Conservation (phyloP, 2,113 vertebrate genomes). For the Genyomyrus donnyi region DNA sequence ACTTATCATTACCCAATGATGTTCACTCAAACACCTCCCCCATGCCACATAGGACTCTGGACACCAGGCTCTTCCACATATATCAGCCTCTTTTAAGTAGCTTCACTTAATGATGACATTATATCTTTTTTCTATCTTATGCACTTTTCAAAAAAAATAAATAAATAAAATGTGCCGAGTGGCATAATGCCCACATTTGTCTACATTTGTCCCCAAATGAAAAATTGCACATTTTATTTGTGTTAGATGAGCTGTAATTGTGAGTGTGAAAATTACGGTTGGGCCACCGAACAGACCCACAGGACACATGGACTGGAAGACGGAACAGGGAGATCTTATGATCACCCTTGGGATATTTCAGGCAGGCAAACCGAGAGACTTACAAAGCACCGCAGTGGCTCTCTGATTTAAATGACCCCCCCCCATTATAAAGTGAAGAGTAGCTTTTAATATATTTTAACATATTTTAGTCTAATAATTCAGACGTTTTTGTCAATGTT, state of each 20-base stretch:
- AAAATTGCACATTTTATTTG: conserved; percentile 21
- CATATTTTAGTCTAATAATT: not conserved
- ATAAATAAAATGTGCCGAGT: not conserved
- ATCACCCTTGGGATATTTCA: not conserved
- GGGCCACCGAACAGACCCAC: not conserved
- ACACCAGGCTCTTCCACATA: not conserved
- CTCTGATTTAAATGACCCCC: not conserved
- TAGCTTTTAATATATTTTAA: not conserved
- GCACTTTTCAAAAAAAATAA: not conserved
- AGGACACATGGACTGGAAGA: not conserved
- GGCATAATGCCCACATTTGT: not conserved
- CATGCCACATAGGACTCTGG: not conserved
- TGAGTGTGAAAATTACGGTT: not conserved
- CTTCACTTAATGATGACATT: not conserved
- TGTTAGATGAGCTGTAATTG: conserved; percentile 32
- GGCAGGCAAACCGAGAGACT: not conserved
- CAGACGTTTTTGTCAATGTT: not conserved
- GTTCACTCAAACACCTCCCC: not conserved
- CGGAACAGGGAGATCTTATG: not conserved
- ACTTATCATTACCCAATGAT: not conserved
- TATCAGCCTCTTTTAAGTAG: not conserved
- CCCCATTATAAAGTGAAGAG: not conserved
- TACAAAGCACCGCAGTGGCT: not conserved
- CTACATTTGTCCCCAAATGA: conserved; percentile 7
- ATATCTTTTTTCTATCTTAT: not conserved